Percentiles rank a stretch among this genome's conserved stretches.
Evolutionary conservation across 2,113 vertebrate species (phyloP).

Genomic region (Entomyzon cyanotis): DNA sequence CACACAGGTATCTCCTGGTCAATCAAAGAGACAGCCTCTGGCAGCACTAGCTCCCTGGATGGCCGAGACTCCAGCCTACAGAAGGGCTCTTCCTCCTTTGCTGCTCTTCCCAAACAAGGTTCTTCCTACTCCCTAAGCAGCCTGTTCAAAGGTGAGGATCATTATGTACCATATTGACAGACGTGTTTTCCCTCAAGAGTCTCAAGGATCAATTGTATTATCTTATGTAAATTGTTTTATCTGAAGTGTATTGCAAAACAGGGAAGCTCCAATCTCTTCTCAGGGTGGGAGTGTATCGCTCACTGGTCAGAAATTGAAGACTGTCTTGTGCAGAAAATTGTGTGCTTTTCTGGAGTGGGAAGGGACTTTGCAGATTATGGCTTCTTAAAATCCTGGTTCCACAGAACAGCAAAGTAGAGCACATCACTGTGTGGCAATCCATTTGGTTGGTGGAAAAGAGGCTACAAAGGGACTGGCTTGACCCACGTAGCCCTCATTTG

Average conservation of each 20-base stretch:
- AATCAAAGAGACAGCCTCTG: conserved; percentile 88
- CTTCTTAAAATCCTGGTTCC: neutral
- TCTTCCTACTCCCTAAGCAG: conserved; percentile 90
- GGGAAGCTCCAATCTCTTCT: neutral
- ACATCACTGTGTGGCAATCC: neutral
- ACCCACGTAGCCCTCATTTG: neutral
- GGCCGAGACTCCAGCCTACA: conserved; percentile 74
- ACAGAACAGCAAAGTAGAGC: neutral
- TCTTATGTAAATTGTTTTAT: neutral
- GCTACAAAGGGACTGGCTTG: neutral
- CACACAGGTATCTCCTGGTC: conserved; percentile 92
- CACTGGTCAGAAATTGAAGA: neutral
- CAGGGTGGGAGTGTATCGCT: neutral
- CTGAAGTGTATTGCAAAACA: neutral
- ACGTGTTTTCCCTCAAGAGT: neutral
- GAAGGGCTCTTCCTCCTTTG: conserved; percentile 72
- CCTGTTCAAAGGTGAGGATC: conserved; percentile 88
- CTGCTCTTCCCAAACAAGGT: conserved; percentile 77
- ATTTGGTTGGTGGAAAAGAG: neutral
- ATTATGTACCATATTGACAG: neutral
- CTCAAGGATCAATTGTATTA: neutral
- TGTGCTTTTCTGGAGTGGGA: neutral
- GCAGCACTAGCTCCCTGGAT: conserved; percentile 65
- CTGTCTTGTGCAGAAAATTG: neutral
- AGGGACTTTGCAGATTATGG: neutral